Evolutionary conservation across 2,113 vertebrate species (phyloP).

Genomic region (Indicator indicator): DNA sequence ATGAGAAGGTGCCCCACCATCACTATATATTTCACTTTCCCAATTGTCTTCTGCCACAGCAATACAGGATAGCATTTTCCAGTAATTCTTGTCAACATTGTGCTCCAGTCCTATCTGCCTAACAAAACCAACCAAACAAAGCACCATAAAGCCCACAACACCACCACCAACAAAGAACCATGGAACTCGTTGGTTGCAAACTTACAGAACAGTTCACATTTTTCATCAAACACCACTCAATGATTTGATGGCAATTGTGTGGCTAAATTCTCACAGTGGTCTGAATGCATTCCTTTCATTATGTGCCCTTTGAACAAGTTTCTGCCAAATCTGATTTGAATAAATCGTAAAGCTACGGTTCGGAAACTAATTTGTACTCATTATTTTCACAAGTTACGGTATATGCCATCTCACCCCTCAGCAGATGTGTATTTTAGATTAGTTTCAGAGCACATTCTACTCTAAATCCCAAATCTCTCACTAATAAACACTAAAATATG

Average conservation of each 20-base stretch:
- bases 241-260: not conserved
- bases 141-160: not conserved
- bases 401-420: conserved; percentile 23
- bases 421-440: conserved; percentile 15
- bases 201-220: not conserved
- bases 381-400: conserved; percentile 22
- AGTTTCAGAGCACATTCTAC: not conserved
- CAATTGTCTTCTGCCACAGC: not conserved
- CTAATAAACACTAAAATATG: conserved; percentile 51
- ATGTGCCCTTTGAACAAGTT: not conserved
- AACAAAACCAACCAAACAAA: not conserved
- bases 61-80: not conserved
- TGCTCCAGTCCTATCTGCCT: not conserved
- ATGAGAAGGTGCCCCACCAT: not conserved
- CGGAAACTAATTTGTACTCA: conserved; percentile 12
- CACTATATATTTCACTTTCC: not conserved
- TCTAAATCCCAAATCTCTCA: conserved; percentile 32
- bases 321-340: conserved; percentile 1
- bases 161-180: not conserved
- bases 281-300: not conserved
- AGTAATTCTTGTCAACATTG: not conserved
- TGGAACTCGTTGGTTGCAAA: not conserved
- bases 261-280: not conserved
- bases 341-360: not conserved
- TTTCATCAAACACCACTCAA: not conserved